Conservation (phyloP, 1,140 invertebrate genomes). For the Phortica variegata region DNA sequence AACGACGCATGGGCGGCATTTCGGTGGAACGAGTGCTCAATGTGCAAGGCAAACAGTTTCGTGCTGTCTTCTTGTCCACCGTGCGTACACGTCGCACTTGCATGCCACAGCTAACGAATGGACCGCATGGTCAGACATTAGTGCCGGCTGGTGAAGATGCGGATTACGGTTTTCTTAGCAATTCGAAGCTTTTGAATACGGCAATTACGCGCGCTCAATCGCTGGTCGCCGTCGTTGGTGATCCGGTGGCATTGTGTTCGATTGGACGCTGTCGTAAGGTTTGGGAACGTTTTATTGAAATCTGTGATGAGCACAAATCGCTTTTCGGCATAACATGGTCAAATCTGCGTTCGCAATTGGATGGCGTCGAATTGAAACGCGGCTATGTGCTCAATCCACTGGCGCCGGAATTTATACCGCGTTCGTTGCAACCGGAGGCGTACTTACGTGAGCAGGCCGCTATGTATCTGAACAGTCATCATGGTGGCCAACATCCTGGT, state of each 20-base stretch:
- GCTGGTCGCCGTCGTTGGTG: constrained; percentile 84
- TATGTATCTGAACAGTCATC: constrained; percentile 38
- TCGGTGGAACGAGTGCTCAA: constrained; percentile 85
- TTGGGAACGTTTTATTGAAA: constrained; percentile 80
- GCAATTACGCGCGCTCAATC: constrained; percentile 85
- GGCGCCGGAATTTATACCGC: constrained; percentile 78
- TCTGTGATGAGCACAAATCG: constrained; percentile 73
- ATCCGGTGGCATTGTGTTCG: constrained; percentile 81
- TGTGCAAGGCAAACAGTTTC: constrained; percentile 88
- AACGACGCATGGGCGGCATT: constrained; percentile 71
- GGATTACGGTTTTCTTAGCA: constrained; percentile 84
- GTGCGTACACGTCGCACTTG: constrained; percentile 78
- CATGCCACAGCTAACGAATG: constrained; percentile 46
- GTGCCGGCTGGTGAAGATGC: constrained; percentile 61
- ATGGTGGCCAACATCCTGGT: constrained; percentile 25
- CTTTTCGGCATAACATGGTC: constrained; percentile 74
- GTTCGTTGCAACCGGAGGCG: constrained; percentile 59
- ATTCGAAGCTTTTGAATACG: constrained; percentile 82
- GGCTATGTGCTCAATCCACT: constrained; percentile 78
- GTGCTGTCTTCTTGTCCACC: constrained; percentile 81
- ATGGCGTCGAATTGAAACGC: constrained; percentile 73
- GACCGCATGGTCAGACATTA: constrained; percentile 36
- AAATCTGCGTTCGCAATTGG: constrained; percentile 68
- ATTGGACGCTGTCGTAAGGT: constrained; percentile 81
- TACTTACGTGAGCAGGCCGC: constrained; percentile 53